Base-by-base conservation (phyloP, 2,888 invertebrate genomes). In the Melikaiella ostensackeni region DNA sequence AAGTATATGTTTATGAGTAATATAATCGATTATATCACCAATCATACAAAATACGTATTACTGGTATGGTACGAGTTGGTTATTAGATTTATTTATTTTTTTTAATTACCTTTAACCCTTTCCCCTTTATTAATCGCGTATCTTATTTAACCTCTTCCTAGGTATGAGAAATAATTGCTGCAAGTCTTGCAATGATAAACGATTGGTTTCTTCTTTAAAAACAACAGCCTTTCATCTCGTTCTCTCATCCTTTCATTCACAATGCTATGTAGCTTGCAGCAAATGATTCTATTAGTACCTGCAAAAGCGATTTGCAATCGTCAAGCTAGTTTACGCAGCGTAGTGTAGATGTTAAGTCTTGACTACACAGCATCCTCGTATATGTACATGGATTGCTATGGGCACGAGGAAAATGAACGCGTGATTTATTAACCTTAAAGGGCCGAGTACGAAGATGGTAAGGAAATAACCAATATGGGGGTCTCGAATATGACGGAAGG, bases 151-250 rank as follows among this genome's bases (percentile, higher is more conserved):
- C 55, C 21, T 21, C 21, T 55, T 55, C 8, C 11, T 55, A 11
- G 21, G 24, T 11, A 24, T 55, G 24, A 55, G 21, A 21, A 1
- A 3, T 55, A 24, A 55, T 4, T 19, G 21, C 55, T 6, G 9
- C 55, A 21, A 55, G 55, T 55, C 11, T 21, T 21, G 21, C 21
- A 24, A 55, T 24, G 24, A 57, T 21, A 57, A 57, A 57, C 57
- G 13, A 57, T n/a, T 57, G 5, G 24, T 57, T 57, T 24, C 21
- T 24, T 57, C 57, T 57, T 24, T 4, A 24, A 57, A 57, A 57
- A 57, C 57, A 57, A 57, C 57, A 57, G 24, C 24, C 24, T 57
- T 57, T 24, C 57, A 57, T 57, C 57, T 57, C 13, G 57, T 57
- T 24, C 21, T 57, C 57, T 57, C 11, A 57, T 24, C 57, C 57